Base-by-base conservation (phyloP, 2,797 vertebrate genomes). In the Fistularia commersonii region DNA sequence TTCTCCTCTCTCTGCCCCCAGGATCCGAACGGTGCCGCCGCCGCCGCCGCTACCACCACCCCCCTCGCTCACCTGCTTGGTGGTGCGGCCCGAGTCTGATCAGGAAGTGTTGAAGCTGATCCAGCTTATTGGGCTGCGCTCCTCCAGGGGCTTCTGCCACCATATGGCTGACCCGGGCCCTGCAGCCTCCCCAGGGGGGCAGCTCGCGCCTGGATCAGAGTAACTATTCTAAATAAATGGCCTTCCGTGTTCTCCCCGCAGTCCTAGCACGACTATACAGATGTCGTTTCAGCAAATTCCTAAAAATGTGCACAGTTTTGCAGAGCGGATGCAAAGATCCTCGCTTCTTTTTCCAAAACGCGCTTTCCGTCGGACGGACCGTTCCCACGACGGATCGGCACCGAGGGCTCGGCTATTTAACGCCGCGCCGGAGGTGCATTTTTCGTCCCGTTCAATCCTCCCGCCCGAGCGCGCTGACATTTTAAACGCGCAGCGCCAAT, bases 91-190 rank as follows among this genome's bases (percentile, higher is more conserved):
- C 69, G 11, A 70, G 74, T 70, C 71, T 77, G 59, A 87, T 82
- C 80, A 87, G 86, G 84, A 88, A 87, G 82, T 76, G 78, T 88
- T 89, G 91, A 89, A 93, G 89, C 82, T 89, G 86, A 90, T 94
- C 92, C 91, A 95, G 89, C 86, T 95, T 93, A 81, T 94, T 86
- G 46, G 87, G 90, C 88, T 91, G 4, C 90, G 48, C 67, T 93
- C 90, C 91, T 94, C 93, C 79, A 87, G 87, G 86, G 92, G 93
- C 79, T 87, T 93, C 86, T 94, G 90, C 74, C 87, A 79, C 96
- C 97, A 98, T 92, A 95, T 94, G 92, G 93, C 88, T 89, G 95
- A 94, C 88, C 92, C 89, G 85, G 89, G 84, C 83, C 90, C 92
- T 61, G 92, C 90, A 77, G 92, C 89, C 79, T 93, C 89, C 91